Percentiles rank a stretch among this genome's conserved stretches.
These are phyloP conservation scores for Gnatocerus cornutus DNA, from an alignment of 2,888 invertebrate species.

Conservation along the genomic window DNA sequence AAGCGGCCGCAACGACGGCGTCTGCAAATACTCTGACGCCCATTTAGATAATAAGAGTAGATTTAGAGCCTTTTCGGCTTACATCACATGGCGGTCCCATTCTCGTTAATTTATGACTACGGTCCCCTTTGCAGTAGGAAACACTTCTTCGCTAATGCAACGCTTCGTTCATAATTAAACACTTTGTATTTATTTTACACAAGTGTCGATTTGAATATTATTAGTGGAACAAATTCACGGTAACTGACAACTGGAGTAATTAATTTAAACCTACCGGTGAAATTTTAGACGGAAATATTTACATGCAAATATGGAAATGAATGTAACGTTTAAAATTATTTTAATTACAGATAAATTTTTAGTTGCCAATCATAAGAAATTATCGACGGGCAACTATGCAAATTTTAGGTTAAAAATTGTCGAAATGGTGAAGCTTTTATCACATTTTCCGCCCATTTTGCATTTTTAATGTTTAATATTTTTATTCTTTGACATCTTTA, in stretches of 20 bases:
- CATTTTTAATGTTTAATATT: too few relatives aligned
- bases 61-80: constrained; percentile 69
- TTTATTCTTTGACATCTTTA: too few relatives aligned
- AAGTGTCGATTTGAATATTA: constrained; percentile 7
- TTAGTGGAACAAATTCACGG: constrained; percentile 13
- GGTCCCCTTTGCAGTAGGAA: constrained; percentile 54
- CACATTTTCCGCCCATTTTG: not conserved
- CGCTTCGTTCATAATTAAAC: constrained; percentile 13
- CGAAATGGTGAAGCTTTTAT: constrained; percentile 8
- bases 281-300: constrained; percentile 26
- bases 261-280: constrained; percentile 16
- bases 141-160: too few relatives aligned
- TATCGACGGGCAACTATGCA: constrained; percentile 27
- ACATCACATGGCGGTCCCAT: constrained; percentile 68
- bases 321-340: constrained; percentile 28
- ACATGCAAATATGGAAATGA: constrained; percentile 38
- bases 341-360: constrained; percentile 40
- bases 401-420: constrained; percentile 15
- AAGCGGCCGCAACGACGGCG: constrained; percentile 56
- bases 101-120: constrained; percentile 68
- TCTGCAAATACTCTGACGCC: constrained; percentile 69
- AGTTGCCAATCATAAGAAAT: constrained; percentile 38
- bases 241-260: constrained; percentile 13
- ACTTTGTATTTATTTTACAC: constrained; percentile 16
- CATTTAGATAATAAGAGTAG: constrained; percentile 70